These are phyloP conservation scores for Noctua fimbriata DNA, from an alignment of 2,888 invertebrate genomes.

Conservation along the genomic window DNA sequence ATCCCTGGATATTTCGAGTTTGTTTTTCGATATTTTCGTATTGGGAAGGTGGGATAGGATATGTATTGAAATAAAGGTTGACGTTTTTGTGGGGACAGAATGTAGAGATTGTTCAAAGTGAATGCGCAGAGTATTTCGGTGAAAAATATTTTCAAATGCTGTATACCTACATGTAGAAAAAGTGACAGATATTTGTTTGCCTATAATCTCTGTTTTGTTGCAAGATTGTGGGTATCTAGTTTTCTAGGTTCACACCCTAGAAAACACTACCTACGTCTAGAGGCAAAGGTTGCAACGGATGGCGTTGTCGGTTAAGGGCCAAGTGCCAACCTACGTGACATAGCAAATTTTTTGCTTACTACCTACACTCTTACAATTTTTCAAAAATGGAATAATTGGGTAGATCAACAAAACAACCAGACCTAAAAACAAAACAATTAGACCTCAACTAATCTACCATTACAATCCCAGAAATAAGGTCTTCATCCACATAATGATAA, in stretches of 20 bases:
- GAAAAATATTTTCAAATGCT: neutral
- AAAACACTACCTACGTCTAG: neutral
- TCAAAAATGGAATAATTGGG: neutral
- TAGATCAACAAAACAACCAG: constrained; percentile 1
- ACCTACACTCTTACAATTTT: neutral
- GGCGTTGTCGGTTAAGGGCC: neutral
- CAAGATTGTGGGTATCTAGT: neutral
- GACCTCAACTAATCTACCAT: constrained; percentile 26
- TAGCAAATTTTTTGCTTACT: neutral
- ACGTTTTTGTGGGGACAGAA: constrained; percentile 8
- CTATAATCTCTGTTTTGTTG: neutral
- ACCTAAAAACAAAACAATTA: constrained; percentile 34
- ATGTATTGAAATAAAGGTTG: constrained; percentile 45
- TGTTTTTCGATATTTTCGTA: constrained; percentile 46
- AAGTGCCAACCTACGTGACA: neutral
- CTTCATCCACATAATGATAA: constrained; percentile 47
- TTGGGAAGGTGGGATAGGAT: constrained; percentile 32
- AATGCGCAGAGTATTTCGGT: neutral
- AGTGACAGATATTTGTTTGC: neutral
- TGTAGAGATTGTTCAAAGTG: constrained; percentile 9
- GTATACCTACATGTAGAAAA: neutral
- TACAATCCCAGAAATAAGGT: constrained; percentile 34
- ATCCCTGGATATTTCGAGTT: constrained; percentile 47
- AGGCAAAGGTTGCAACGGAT: neutral
- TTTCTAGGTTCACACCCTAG: neutral